These are phyloP conservation scores for Chaenogobius annularis DNA, from an alignment of 2,113 vertebrate genomes.

Conservation along the genomic window DNA sequence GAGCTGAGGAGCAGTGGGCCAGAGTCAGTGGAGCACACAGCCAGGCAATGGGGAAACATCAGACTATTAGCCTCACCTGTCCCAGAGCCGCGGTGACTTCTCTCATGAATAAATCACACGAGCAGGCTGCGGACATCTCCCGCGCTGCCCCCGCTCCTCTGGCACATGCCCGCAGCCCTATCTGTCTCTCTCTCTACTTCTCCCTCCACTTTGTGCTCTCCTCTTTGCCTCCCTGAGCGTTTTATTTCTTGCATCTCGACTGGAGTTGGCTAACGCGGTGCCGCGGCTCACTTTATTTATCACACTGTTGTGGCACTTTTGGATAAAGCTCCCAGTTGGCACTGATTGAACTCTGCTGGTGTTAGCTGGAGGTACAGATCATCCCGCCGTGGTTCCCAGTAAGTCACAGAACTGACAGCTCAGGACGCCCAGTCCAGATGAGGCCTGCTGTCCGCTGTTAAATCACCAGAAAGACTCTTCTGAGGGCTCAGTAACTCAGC, in stretches of 20 bases:
- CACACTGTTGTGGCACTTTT: slow-evolving; percentile 62
- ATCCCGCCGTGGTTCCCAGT: slow-evolving; percentile 67
- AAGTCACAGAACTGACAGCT: slow-evolving; percentile 63
- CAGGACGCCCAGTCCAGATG: slow-evolving; percentile 54
- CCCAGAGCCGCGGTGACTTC: slow-evolving; percentile 67
- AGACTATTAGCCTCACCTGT: slow-evolving; percentile 69
- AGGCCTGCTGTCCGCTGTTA: slow-evolving; percentile 48
- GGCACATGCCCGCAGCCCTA: slow-evolving; percentile 49
- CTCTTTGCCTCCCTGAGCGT: neutral
- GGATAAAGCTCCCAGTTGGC: slow-evolving; percentile 57
- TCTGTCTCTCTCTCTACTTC: slow-evolving; percentile 45
- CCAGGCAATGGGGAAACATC: slow-evolving; percentile 63
- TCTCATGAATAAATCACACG: slow-evolving; percentile 73
- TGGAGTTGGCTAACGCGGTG: slow-evolving; percentile 25
- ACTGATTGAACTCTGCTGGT: slow-evolving; percentile 63
- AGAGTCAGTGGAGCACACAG: slow-evolving; percentile 63
- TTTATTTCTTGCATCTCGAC: slow-evolving; percentile 42
- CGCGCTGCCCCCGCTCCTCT: slow-evolving; percentile 42
- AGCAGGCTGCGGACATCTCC: slow-evolving; percentile 50
- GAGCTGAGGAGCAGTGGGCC: slow-evolving; percentile 28
- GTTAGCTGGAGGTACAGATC: slow-evolving; percentile 61
- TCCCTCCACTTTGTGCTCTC: slow-evolving; percentile 2
- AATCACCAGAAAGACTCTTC: slow-evolving; percentile 50
- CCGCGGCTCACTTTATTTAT: slow-evolving; percentile 59
- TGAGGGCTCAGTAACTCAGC: slow-evolving; percentile 50